Base-by-base conservation (phyloP, 2,888 invertebrate species). In the Drosophila algonquin region DNA sequence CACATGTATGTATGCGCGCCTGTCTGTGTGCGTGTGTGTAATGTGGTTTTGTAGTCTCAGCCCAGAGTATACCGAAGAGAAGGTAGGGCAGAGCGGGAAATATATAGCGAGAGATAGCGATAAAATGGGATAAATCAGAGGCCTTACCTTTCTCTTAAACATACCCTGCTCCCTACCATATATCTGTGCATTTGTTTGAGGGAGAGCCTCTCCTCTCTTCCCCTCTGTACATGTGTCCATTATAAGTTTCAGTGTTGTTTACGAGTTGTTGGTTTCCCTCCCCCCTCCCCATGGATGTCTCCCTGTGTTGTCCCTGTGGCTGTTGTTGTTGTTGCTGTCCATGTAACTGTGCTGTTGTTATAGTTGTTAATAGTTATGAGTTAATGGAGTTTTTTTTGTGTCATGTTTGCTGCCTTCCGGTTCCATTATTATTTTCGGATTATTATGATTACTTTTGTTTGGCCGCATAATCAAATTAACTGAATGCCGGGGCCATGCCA, bases 311-410 rank as follows among this genome's bases (percentile, higher is more conserved):
- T 40, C 40, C 3, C 30, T n/a, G 21, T 52, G 51, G 46, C 24
- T 48, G 53, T 40, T 54, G 57, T 5, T 44, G 40, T 32, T 10
- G 30, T 30, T 54, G 57, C 2, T 14, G 16, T 24, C 24, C 35
- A 4, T 40, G 35, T 40, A 2, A 48, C 18, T 53, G 52, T 48
- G 58, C 60, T 51, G 63, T 53, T 64, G 89, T 77, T 79, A 81
- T 81, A 84, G 86, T 87, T 88, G 86, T 88, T 83, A 82, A 89
- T 88, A 80, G 85, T 88, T 85, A 74, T 89, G 89, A 89, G 90
- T 87, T 87, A 88, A 89, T 85, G 89, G 87, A 76, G 83, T 78
- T 89, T 79, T 89, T 69, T 75, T 58, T 53, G 35, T 60, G 10
- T 46, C 27, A 18, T 77, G 61, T 61, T 67, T 65, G 60, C 54